Evolutionary conservation across 2,797 vertebrate genomes (phyloP).

Genomic region (Spheniscus humboldti): DNA sequence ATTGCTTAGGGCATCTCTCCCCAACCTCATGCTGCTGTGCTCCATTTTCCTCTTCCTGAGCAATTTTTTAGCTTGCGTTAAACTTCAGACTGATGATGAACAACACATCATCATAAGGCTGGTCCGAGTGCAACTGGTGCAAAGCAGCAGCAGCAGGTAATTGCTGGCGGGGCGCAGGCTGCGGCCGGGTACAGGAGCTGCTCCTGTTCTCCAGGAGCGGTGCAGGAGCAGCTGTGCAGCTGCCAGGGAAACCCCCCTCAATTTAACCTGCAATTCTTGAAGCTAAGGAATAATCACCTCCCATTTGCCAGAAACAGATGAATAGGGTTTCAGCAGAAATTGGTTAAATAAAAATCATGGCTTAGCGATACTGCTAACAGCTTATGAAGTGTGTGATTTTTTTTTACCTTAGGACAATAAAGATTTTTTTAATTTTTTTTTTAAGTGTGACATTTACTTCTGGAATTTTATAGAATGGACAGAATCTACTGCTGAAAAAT

Average conservation of each 20-base stretch:
- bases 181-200: not conserved
- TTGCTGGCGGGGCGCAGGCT: not conserved
- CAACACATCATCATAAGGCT: accelerated
- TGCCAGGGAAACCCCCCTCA: not conserved
- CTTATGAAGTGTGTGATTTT: not conserved
- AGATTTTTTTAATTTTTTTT: not conserved
- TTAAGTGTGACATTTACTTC: not conserved
- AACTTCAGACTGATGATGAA: not conserved
- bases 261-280: not conserved
- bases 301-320: not conserved
- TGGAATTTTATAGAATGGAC: not conserved
- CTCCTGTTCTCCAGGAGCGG: not conserved
- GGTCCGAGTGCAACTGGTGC: not conserved
- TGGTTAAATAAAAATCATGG: too few species aligned
- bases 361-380: not conserved
- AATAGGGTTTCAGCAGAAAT: not conserved
- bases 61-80: not conserved
- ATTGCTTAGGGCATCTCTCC: not conserved
- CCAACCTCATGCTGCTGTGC: not conserved
- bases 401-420: not conserved
- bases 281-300: not conserved
- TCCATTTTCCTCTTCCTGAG: not conserved
- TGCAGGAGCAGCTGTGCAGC: not conserved
- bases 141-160: not conserved
- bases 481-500: not conserved